Evolutionary conservation across 2,113 vertebrate species (phyloP).

Genomic region (Corvus cornix): DNA sequence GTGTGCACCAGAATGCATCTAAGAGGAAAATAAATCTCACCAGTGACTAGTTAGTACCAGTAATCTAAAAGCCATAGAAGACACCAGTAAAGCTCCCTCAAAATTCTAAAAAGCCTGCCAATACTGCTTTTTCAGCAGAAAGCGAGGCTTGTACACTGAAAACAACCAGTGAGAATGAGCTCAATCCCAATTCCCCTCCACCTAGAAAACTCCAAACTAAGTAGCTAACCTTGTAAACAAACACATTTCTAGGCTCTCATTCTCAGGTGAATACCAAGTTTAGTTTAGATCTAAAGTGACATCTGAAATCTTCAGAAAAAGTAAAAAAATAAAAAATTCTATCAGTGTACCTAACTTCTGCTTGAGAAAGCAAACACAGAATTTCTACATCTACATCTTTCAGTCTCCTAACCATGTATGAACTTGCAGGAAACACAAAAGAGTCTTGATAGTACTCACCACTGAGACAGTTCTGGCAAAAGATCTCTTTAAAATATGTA

Average conservation of each 20-base stretch:
- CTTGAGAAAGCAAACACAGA: background rate
- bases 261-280: background rate
- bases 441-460: constrained; percentile 71
- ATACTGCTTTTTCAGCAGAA: background rate
- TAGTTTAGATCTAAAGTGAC: background rate
- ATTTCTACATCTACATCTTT: background rate
- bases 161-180: background rate
- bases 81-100: background rate
- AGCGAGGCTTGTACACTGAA: background rate
- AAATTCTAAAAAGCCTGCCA: background rate
- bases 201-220: background rate
- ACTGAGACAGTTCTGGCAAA: constrained; percentile 96
- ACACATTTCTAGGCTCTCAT: background rate
- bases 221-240: background rate
- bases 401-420: background rate
- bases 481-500: constrained; percentile 95
- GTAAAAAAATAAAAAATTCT: background rate
- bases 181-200: background rate
- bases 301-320: background rate
- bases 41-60: background rate
- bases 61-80: background rate
- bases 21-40: background rate
- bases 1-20: background rate
- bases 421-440: background rate
- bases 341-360: background rate